Base-by-base conservation (phyloP, 2,888 invertebrate species). In the Dastarcus helophoroides region DNA sequence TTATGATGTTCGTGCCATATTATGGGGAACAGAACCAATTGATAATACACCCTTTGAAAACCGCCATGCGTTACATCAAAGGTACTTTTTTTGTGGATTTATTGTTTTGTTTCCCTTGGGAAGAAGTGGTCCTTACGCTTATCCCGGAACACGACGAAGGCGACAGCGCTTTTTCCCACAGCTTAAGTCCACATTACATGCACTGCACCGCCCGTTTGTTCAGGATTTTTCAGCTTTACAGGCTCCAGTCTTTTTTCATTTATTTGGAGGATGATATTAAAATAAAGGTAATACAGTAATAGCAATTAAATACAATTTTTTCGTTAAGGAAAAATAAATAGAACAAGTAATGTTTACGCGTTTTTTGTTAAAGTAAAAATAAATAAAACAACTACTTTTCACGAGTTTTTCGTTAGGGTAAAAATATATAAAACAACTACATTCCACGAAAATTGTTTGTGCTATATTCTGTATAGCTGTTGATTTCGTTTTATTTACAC, bases 21-120 rank as follows among this genome's bases (percentile, higher is more conserved):
- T 69, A 68, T 34, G 67, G 67, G 1, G 35, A 54, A 1, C 61
- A 64, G 42, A 64, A 67, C 38, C 66, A 67, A 39, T 48, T 68
- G 6, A 63, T 69, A 32, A 65, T 64, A 38, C 69, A 70, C 50
- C 69, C 69, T 5, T 65, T 65, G 42, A 53, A 64, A 47, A 70
- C 69, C 4, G 67, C 69, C 2, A 58, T 46, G 36, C 56, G 68
- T 41, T 69, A 68, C 50, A 38, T 68, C 6, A 58, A 66, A 62
- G 58, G 64, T 4, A 50, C 60, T 22, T 69, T 69, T 37, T 23
- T 57, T 10, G 29, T 65, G 5, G 69, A 69, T 42, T 50, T 68
- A 2, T 12, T 68, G 2, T 60, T 64, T 5, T 63, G 64, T 40
- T 63, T 67, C 21, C 69, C 69, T 2, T 68, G 67, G 65, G 65